phyloP scores from a whole-genome alignment of 2,113 vertebrate species.

The Hippocampus abdominalis region DNA sequence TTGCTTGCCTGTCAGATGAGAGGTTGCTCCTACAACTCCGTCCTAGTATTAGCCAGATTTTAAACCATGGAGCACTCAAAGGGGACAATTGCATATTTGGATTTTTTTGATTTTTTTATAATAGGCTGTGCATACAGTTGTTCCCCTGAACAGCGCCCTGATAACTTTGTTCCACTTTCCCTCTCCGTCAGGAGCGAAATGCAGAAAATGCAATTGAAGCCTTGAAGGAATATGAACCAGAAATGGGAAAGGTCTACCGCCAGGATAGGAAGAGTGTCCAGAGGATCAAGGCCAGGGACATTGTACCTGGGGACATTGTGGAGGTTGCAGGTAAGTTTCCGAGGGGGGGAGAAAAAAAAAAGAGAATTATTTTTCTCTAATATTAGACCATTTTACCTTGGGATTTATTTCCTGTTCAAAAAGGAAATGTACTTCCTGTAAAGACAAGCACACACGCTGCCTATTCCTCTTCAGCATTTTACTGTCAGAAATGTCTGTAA shows the following conservation, averaged over 20 bases:
- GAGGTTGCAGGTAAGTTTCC: constrained; percentile 89
- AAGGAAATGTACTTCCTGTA: not conserved
- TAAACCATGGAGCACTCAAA: not conserved
- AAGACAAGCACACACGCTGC: not conserved
- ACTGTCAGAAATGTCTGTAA: constrained; percentile 1
- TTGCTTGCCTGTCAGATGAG: no score
- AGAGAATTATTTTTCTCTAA: not conserved
- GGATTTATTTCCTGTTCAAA: no score
- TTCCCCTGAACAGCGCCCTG: not conserved
- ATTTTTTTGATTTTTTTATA: not conserved
- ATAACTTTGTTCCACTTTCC: not conserved
- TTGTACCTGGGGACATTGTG: constrained; percentile 95
- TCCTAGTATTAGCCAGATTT: not conserved
- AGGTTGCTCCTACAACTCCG: no score
- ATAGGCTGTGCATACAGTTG: not conserved
- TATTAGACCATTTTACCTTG: not conserved
- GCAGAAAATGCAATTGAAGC: constrained; percentile 99
- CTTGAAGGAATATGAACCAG: constrained; percentile 97
- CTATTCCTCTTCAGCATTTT: not conserved
- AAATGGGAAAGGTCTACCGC: constrained; percentile 98
- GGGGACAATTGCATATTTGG: not conserved
- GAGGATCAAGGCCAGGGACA: constrained; percentile 94
- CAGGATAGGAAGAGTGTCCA: constrained; percentile 97
- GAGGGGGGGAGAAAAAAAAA: not conserved
- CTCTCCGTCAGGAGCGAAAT: constrained; percentile 87